These are phyloP conservation scores for Loxodonta africana DNA, from an alignment of 2,113 vertebrate genomes.

Conservation along the genomic window DNA sequence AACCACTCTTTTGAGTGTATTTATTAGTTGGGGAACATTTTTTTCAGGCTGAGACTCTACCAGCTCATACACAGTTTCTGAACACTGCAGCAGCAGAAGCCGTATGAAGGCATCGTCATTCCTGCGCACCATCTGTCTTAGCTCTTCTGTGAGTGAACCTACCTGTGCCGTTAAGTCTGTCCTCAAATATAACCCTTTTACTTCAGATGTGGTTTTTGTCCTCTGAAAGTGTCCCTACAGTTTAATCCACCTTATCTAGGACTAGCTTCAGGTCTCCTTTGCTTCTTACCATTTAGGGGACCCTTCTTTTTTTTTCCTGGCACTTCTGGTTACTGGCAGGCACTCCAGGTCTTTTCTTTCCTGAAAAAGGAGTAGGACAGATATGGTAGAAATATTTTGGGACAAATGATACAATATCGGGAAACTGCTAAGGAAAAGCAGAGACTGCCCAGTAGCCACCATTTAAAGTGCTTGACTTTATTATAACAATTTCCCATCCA, in stretches of 20 bases:
- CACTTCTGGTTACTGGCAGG: neutral
- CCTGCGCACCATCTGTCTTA: neutral
- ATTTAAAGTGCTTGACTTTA: conserved; percentile 27
- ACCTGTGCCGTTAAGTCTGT: neutral
- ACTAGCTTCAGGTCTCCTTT: neutral
- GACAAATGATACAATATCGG: neutral
- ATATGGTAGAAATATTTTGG: neutral
- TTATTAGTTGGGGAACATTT: neutral
- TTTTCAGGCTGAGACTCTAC: neutral
- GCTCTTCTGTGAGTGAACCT: neutral
- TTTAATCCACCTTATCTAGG: neutral
- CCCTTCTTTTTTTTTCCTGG: rapidly evolving
- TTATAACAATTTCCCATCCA: conserved; percentile 37
- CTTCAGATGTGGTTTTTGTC: neutral
- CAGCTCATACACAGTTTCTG: neutral
- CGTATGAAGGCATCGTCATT: neutral
- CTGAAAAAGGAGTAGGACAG: neutral
- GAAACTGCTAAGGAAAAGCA: neutral
- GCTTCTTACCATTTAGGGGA: too few relatives aligned
- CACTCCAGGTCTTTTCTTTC: neutral
- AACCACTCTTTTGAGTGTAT: neutral
- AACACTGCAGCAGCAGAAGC: neutral
- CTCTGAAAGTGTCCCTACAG: neutral
- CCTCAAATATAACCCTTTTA: neutral
- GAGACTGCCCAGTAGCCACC: neutral